phyloP scores from a whole-genome alignment of 1,140 invertebrate genomes.

The Colletes gigas region DNA sequence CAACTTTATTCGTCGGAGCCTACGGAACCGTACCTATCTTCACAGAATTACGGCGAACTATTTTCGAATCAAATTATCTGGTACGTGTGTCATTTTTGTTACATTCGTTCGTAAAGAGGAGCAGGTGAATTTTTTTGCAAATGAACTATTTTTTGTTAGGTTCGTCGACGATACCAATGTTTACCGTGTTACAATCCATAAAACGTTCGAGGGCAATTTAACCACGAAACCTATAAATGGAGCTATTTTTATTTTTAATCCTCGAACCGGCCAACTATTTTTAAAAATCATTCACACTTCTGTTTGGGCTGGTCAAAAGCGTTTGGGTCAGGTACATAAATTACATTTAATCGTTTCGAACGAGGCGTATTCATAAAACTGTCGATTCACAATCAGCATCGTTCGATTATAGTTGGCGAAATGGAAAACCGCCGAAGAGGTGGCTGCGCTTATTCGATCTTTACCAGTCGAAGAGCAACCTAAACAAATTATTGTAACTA shows the following conservation, averaged over 20 bases:
- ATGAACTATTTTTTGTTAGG: not conserved
- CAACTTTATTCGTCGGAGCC: slow-evolving; percentile 99
- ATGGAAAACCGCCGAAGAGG: slow-evolving; percentile 99
- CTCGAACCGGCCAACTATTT: slow-evolving; percentile 99
- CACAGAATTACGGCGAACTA: slow-evolving; percentile 99
- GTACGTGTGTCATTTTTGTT: slow-evolving; percentile 71
- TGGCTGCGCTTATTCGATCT: slow-evolving; percentile 98
- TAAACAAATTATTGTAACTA: slow-evolving; percentile 99
- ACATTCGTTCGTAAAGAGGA: not conserved
- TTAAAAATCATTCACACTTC: slow-evolving; percentile 99
- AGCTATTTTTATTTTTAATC: slow-evolving; percentile 99
- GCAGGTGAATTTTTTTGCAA: too few species aligned
- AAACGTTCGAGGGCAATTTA: slow-evolving; percentile 99
- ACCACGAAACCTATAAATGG: slow-evolving; percentile 99
- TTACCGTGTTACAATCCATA: slow-evolving; percentile 99
- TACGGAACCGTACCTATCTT: slow-evolving; percentile 99
- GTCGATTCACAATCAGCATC: slow-evolving; percentile 69
- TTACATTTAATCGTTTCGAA: not conserved
- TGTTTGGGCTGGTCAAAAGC: slow-evolving; percentile 99
- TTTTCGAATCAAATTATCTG: slow-evolving; percentile 99
- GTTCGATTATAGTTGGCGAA: slow-evolving; percentile 88
- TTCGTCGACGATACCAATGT: slow-evolving; percentile 99
- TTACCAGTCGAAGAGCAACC: slow-evolving; percentile 99
- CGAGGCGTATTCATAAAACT: slow-evolving; percentile 64
- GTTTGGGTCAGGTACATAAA: slow-evolving; percentile 86